phyloP scores from a whole-genome alignment of 2,888 invertebrate species.

The Trissolcus japonicus region DNA sequence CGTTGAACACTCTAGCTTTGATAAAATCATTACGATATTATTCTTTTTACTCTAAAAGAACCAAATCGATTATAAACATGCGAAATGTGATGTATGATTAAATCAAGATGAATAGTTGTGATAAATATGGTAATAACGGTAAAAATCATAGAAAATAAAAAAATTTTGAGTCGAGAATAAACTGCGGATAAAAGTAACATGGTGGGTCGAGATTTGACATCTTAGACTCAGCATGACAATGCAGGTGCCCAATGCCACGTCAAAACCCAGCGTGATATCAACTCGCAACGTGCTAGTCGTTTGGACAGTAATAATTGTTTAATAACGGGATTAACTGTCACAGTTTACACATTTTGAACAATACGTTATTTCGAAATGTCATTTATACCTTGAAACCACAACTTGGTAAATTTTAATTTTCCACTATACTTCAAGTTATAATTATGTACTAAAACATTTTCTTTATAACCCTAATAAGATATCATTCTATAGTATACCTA shows the following conservation, averaged over 20 bases:
- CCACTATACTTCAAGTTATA: slow-evolving; percentile 60
- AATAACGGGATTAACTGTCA: slow-evolving; percentile 67
- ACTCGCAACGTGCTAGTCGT: slow-evolving; percentile 67
- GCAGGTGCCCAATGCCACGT: slow-evolving; percentile 76
- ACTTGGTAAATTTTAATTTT: slow-evolving; percentile 64
- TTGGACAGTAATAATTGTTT: slow-evolving; percentile 71
- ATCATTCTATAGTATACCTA: slow-evolving; percentile 9
- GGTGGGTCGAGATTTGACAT: slow-evolving; percentile 62
- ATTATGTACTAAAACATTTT: slow-evolving; percentile 62
- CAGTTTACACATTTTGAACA: slow-evolving; percentile 65
- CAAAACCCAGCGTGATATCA: slow-evolving; percentile 76
- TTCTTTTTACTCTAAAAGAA: background rate
- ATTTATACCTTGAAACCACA: slow-evolving; percentile 43
- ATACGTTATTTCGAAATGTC: slow-evolving; percentile 37
- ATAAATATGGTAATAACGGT: slow-evolving; percentile 19
- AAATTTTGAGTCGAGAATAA: slow-evolving; percentile 58
- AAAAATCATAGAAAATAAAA: slow-evolving; percentile 12
- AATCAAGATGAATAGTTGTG: slow-evolving; percentile 15
- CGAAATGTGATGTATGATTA: background rate
- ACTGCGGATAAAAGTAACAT: slow-evolving; percentile 65
- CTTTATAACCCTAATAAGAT: slow-evolving; percentile 48
- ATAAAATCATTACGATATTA: background rate
- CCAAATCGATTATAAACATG: background rate
- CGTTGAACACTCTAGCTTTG: slow-evolving; percentile 1
- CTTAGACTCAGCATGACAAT: slow-evolving; percentile 74